These are phyloP conservation scores for Catharus bicknelli DNA, from an alignment of 2,113 vertebrate species.

Conservation along the genomic window DNA sequence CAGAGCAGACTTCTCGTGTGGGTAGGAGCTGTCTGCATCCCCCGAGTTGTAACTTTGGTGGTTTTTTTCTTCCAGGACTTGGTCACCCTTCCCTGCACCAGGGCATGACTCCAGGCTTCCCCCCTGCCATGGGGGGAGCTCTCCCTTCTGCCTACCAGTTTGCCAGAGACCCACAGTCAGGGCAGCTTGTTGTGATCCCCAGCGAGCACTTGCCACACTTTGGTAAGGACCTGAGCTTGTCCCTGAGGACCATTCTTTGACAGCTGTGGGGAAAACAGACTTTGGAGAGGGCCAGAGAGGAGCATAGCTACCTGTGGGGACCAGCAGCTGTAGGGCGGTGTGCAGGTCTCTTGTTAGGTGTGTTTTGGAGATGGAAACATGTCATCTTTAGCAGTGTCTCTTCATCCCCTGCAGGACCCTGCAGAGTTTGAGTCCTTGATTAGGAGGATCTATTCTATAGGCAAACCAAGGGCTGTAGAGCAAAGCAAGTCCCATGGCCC, in stretches of 20 bases:
- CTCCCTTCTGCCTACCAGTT: conserved; percentile 93
- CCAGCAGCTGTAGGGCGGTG: neutral
- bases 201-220: conserved; percentile 94
- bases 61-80: conserved; percentile 77
- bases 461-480: neutral
- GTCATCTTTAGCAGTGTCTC: neutral
- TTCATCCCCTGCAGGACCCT: neutral
- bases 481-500: neutral
- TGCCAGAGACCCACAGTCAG: conserved; percentile 92
- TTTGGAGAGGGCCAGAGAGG: neutral
- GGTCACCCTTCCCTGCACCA: conserved; percentile 91
- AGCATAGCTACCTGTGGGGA: fast-evolving
- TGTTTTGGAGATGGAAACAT: neutral
- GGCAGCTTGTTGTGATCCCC: conserved; percentile 93
- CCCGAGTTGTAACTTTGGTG: neutral
- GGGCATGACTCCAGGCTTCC: conserved; percentile 88
- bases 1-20: fast-evolving
- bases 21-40: neutral
- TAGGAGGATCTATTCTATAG: neutral
- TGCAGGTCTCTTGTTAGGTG: neutral
- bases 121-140: conserved; percentile 85
- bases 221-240: conserved; percentile 65
- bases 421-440: neutral
- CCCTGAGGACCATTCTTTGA: neutral
- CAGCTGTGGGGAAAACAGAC: neutral